Base-by-base conservation (phyloP, 2,797 vertebrate genomes). In the Sebastes oblongus region DNA sequence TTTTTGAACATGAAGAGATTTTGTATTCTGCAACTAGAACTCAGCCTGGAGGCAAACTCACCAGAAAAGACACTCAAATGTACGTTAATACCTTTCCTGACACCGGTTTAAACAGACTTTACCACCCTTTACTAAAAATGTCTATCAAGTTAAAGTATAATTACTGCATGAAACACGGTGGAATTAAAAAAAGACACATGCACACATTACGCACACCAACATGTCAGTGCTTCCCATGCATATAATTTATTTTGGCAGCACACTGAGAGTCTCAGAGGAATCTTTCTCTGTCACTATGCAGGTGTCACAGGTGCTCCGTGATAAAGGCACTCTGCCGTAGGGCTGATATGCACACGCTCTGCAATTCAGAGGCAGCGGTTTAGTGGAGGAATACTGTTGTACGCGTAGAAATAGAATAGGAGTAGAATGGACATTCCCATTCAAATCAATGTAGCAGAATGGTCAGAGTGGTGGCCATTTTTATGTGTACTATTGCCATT, bases 291-390 rank as follows among this genome's bases (percentile, higher is more conserved):
- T n/a, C 69, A 75, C 76, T 66, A 3, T 84, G 77, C 72, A 80
- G 82, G 88, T 89, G 77, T 89, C 81, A 78, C 84, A 89, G 86
- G 79, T 80, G 76, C 55, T 73, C 69, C n/a, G 8, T 22, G 83
- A 89, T 88, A 84, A 86, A 81, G 64, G 69, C 14, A 2, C 66
- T 79, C 82, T 80, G 83, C 80, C 78, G 66, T 22, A 68, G 67
- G 62, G 66, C 75, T 60, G 80, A 89, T 78, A 82, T 61, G 46
- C 62, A 64, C 72, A 56, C 75, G 67, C 50, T 16, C 52, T 16
- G 32, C 46, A 75, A 25, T 58, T 52, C 12, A 20, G 16, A 12
- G 42, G 25, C 14, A 50, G n/a, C 55, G 50, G 16, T 46, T 46
- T 18, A 34, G 56, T 22, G 3, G 16, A 82, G n/a, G 11, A 68